phyloP scores from a whole-genome alignment of 2,888 invertebrate species.

The Unio pictorum region DNA sequence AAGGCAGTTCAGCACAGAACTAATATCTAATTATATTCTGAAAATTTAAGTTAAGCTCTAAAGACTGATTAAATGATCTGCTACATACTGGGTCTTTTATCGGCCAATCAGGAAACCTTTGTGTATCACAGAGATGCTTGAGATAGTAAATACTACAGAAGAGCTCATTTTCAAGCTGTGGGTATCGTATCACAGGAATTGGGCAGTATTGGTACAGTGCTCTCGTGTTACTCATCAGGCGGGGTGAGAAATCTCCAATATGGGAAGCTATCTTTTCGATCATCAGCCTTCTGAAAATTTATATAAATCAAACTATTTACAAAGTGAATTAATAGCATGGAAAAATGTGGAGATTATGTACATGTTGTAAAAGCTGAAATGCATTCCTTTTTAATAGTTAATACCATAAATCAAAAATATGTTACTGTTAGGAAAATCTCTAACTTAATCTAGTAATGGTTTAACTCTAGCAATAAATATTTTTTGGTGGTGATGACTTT shows the following conservation, averaged over 20 bases:
- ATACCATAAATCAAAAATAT: too few species aligned
- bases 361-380: too few species aligned
- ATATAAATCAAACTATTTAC: neutral
- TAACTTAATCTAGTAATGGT: too few species aligned
- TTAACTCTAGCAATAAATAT: too few species aligned
- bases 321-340: neutral
- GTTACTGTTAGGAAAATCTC: too few species aligned
- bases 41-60: neutral
- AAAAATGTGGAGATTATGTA: too few species aligned
- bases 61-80: neutral
- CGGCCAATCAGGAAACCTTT: conserved; percentile 95
- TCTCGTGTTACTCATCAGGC: conserved; percentile 93
- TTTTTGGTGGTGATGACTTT: too few species aligned
- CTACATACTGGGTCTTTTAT: conserved; percentile 90
- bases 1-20: too few species aligned
- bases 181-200: conserved; percentile 93
- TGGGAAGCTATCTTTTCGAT: conserved; percentile 98
- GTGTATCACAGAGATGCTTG: conserved; percentile 92
- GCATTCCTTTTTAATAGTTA: too few species aligned
- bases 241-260: conserved; percentile 96
- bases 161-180: conserved; percentile 94
- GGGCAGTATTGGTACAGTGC: conserved; percentile 96
- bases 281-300: conserved; percentile 81
- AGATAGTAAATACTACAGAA: conserved; percentile 99
- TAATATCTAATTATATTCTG: too few species aligned